phyloP scores from a whole-genome alignment of 2,888 invertebrate species.

The Furcula furcula region DNA sequence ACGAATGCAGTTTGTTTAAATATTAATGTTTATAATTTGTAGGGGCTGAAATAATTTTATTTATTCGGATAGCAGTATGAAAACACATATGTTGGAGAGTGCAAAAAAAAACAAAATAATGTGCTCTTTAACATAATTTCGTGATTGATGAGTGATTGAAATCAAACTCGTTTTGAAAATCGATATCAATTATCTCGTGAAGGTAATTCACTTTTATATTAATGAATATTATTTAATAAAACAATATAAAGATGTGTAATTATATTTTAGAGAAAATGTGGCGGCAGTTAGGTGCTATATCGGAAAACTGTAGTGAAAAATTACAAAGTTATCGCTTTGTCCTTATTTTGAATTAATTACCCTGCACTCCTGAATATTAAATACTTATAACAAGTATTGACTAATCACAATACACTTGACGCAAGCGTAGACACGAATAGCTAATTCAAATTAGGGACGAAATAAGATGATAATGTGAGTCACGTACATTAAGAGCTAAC shows the following conservation, averaged over 20 bases:
- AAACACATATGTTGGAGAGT: conserved; percentile 28
- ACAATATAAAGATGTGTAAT: too few species aligned
- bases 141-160: conserved; percentile 28
- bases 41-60: conserved; percentile 4
- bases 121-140: conserved; percentile 23
- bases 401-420: not conserved
- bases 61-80: too few species aligned
- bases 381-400: not conserved
- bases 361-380: conserved; percentile 21
- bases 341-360: conserved; percentile 48
- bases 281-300: conserved; percentile 12
- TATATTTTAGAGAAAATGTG: conserved; percentile 1
- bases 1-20: conserved; percentile 16
- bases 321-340: conserved; percentile 19
- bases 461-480: conserved; percentile 21
- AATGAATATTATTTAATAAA: not conserved
- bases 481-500: conserved; percentile 51
- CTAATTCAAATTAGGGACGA: conserved; percentile 47
- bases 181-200: conserved; percentile 12
- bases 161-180: conserved; percentile 30
- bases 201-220: not conserved
- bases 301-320: conserved; percentile 15
- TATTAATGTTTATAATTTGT: not conserved
- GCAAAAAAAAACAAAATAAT: conserved; percentile 16
- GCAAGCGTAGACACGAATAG: conserved; percentile 21